phyloP scores from a whole-genome alignment of 2,888 invertebrate species.

The Tipula confusa region DNA sequence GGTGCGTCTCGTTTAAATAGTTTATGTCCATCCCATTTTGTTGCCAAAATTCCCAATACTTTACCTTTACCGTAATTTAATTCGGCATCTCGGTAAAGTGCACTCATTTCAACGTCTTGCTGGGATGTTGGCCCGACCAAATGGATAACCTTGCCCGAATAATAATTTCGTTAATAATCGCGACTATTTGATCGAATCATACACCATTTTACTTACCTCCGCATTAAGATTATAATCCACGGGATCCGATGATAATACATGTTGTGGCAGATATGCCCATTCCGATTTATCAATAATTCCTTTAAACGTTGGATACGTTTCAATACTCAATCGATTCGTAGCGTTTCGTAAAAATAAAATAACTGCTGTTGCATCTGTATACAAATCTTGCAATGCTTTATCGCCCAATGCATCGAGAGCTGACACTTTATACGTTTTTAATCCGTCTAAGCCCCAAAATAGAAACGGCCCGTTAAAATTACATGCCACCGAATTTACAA shows the following conservation, averaged over 20 bases:
- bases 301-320: conserved; percentile 55
- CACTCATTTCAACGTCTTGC: conserved; percentile 57
- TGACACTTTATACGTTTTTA: conserved; percentile 52
- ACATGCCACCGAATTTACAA: conserved; percentile 41
- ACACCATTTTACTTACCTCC: conserved; percentile 48
- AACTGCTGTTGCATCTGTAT: conserved; percentile 55
- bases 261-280: conserved; percentile 56
- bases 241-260: conserved; percentile 56
- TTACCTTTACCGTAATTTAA: conserved; percentile 56
- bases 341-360: conserved; percentile 59
- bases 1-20: conserved; percentile 44
- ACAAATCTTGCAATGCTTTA: conserved; percentile 56
- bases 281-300: conserved; percentile 54
- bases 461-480: conserved; percentile 58
- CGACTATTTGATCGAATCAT: background rate
- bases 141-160: conserved; percentile 52
- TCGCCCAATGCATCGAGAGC: conserved; percentile 55
- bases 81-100: conserved; percentile 55
- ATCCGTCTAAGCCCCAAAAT: conserved; percentile 56
- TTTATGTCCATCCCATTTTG: conserved; percentile 45
- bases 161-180: background rate
- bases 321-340: conserved; percentile 54
- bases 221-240: conserved; percentile 59
- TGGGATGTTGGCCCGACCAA: conserved; percentile 57
- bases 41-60: conserved; percentile 57